Conservation (phyloP, 1,140 invertebrate genomes). For the Cydia fagiglandana region DNA sequence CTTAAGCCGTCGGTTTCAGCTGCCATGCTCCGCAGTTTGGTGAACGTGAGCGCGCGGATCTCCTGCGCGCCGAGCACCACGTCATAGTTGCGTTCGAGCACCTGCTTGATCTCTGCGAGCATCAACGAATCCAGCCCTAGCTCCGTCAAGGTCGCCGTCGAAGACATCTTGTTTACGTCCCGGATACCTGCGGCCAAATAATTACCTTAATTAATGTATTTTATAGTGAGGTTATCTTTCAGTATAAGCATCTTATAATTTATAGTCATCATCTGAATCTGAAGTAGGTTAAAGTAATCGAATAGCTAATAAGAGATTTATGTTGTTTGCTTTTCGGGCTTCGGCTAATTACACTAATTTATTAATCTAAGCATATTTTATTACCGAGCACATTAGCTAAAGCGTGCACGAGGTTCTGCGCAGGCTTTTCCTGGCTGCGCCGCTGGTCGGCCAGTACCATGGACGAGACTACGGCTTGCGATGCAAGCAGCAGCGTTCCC, state of each 20-base stretch:
- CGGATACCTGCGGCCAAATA: constrained; percentile 81
- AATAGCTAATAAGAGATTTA: too few relatives aligned
- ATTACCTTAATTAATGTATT: too few relatives aligned
- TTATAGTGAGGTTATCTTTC: too few relatives aligned
- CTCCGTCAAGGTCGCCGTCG: constrained; percentile 89
- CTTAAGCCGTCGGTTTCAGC: constrained; percentile 37
- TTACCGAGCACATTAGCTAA: constrained; percentile 91
- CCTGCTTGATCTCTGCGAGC: constrained; percentile 99
- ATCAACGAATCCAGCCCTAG: constrained; percentile 98
- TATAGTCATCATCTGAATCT: too few relatives aligned
- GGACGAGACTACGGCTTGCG: constrained; percentile 90
- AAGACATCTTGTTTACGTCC: constrained; percentile 87
- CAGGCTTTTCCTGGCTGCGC: constrained; percentile 74
- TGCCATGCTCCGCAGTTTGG: constrained; percentile 84
- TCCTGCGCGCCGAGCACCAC: constrained; percentile 92
- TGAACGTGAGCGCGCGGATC: constrained; percentile 90
- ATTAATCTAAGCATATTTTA: constrained; percentile 21
- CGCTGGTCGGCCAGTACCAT: constrained; percentile 90
- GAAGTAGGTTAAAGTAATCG: too few relatives aligned
- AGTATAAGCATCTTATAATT: too few relatives aligned
- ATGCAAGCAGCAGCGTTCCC: constrained; percentile 93
- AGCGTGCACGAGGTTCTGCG: constrained; percentile 83
- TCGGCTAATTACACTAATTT: not conserved
- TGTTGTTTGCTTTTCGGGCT: not conserved
- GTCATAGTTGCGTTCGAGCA: constrained; percentile 95